Evolutionary conservation across 1,140 invertebrate genomes (phyloP).

Genomic region (Mycetomoellerius zeteki): DNA sequence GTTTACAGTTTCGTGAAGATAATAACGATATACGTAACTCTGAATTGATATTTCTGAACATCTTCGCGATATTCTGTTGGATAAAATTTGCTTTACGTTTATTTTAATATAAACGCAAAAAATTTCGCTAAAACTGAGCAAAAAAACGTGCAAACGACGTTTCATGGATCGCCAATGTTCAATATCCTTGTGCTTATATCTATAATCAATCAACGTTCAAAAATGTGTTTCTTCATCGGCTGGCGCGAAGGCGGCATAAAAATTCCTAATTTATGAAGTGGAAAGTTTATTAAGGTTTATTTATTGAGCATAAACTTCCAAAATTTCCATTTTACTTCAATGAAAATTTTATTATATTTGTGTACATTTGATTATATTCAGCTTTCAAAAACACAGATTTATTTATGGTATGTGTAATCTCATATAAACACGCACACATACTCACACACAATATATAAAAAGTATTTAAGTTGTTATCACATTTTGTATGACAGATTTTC

Average conservation of each 20-base stretch:
- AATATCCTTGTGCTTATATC: conserved; percentile 60
- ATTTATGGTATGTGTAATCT: no score
- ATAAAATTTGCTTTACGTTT: background rate
- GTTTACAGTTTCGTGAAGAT: background rate
- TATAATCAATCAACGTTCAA: conserved; percentile 68
- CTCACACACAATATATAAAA: background rate
- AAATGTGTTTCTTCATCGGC: conserved; percentile 83
- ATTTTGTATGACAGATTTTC: background rate
- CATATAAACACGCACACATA: no score
- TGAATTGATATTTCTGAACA: background rate
- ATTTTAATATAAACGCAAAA: conserved; percentile 5
- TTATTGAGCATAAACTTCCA: background rate
- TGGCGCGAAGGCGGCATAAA: conserved; percentile 84
- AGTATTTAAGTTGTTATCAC: background rate
- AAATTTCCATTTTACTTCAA: background rate
- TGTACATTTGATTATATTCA: background rate
- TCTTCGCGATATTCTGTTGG: background rate
- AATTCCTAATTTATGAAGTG: conserved; percentile 82
- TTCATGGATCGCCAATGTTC: conserved; percentile 60
- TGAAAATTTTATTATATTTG: background rate
- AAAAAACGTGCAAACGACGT: conserved; percentile 20
- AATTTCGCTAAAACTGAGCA: background rate
- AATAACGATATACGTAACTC: background rate
- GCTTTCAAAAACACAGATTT: background rate
- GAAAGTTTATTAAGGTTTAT: conserved; percentile 67